A percentile compares a stretch with the other conserved stretches of the same genome.
Evolutionary conservation across 2,797 vertebrate genomes (phyloP).

Genomic region (Epinephelus coioides): DNA sequence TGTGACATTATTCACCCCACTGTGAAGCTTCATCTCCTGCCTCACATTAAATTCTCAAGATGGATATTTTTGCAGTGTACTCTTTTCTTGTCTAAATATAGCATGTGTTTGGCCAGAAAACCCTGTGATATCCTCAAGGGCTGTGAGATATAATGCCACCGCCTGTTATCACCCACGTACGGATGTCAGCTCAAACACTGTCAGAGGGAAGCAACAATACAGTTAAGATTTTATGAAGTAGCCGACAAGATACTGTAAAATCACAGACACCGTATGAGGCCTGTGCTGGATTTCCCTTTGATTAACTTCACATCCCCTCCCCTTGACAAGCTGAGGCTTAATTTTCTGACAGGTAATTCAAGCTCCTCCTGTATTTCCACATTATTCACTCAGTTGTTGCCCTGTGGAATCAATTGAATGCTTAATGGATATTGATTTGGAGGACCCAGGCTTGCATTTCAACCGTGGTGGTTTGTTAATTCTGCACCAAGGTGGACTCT

Average conservation of each 20-base stretch:
- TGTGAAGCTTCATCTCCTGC: neutral
- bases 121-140: slow-evolving; percentile 16
- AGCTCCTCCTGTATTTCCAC: slow-evolving; percentile 49
- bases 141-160: slow-evolving; percentile 3
- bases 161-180: neutral
- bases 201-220: neutral
- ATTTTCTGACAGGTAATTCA: slow-evolving; percentile 62
- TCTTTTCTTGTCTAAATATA: slow-evolving; percentile 37
- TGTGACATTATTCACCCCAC: neutral
- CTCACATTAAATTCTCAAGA: slow-evolving; percentile 7
- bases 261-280: neutral
- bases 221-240: neutral
- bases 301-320: slow-evolving; percentile 46
- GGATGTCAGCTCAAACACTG: neutral
- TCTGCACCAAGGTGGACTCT: slow-evolving; percentile 27
- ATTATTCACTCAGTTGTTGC: slow-evolving; percentile 38
- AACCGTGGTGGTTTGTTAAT: slow-evolving; percentile 40
- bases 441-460: slow-evolving; percentile 21
- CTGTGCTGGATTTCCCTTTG: slow-evolving; percentile 33
- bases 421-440: slow-evolving; percentile 70
- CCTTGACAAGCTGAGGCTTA: slow-evolving; percentile 39
- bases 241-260: neutral
- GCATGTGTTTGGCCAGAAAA: slow-evolving; percentile 33
- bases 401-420: slow-evolving; percentile 51
- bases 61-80: slow-evolving; percentile 14